Evolutionary conservation across 2,888 invertebrate species (phyloP).

Genomic region (Parelbella ahira): DNA sequence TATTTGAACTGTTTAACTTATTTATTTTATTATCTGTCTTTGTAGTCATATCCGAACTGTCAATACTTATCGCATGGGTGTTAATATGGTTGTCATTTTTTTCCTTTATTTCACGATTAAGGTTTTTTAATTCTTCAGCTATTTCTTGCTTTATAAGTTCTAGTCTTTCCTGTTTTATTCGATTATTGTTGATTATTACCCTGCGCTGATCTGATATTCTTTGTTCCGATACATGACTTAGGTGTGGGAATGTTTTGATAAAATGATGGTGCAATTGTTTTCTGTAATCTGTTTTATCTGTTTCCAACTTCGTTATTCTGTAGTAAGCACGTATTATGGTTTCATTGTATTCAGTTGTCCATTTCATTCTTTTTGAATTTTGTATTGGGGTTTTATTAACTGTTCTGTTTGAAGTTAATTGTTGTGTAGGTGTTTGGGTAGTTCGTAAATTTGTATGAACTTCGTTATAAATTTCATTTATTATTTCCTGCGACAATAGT

Average conservation of each 20-base stretch:
- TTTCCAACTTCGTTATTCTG: slow-evolving; percentile 21
- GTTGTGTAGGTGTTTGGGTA: background rate
- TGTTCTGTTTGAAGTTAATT: background rate
- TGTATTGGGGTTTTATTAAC: background rate
- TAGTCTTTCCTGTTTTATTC: slow-evolving; percentile 1
- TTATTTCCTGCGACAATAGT: slow-evolving; percentile 11
- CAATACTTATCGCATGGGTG: background rate
- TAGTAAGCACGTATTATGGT: slow-evolving; percentile 22
- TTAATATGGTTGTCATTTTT: no score
- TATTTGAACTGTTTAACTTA: no score
- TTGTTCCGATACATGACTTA: slow-evolving; percentile 23
- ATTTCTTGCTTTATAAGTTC: background rate
- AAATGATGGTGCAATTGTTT: slow-evolving; percentile 17
- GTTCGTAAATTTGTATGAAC: background rate
- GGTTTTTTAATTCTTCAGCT: background rate
- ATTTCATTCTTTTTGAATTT: slow-evolving; percentile 11
- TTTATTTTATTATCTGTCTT: background rate
- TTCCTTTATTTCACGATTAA: no score
- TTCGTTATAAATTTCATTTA: slow-evolving; percentile 16
- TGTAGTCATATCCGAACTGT: background rate
- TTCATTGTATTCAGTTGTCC: slow-evolving; percentile 24
- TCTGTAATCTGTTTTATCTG: slow-evolving; percentile 14
- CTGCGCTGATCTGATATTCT: slow-evolving; percentile 25
- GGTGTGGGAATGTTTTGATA: slow-evolving; percentile 4
- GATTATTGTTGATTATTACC: slow-evolving; percentile 26